phyloP scores from a whole-genome alignment of 2,888 invertebrate genomes.

The Athalia rosae region DNA sequence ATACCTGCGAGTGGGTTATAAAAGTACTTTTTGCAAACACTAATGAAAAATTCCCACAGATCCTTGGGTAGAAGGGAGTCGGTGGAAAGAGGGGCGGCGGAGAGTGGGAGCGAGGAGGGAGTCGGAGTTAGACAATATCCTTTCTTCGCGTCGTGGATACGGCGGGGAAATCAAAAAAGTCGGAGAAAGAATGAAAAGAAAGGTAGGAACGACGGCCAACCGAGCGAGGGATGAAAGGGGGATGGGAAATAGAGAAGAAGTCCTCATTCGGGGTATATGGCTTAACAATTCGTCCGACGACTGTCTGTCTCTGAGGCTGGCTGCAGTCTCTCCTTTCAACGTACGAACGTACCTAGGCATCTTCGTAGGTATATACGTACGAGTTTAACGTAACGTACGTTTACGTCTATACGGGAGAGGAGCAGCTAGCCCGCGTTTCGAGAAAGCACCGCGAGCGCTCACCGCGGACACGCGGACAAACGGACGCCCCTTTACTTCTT shows the following conservation, averaged over 20 bases:
- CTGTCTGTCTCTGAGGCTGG: constrained; percentile 28
- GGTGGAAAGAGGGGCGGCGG: background rate
- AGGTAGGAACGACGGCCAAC: constrained; percentile 20
- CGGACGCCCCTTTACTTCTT: constrained; percentile 4
- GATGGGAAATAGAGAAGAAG: constrained; percentile 51
- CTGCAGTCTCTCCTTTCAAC: constrained; percentile 26
- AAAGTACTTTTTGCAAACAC: constrained; percentile 50
- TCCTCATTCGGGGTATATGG: constrained; percentile 62
- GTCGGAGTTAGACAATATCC: constrained; percentile 61
- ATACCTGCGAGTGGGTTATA: background rate
- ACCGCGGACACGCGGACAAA: constrained; percentile 33
- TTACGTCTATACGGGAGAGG: background rate
- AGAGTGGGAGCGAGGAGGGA: constrained; percentile 2
- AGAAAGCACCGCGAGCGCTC: constrained; percentile 14
- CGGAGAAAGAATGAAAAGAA: constrained; percentile 50
- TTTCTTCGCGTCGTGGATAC: constrained; percentile 62
- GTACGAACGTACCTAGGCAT: background rate
- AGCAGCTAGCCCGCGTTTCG: constrained; percentile 2
- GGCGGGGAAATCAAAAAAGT: constrained; percentile 65
- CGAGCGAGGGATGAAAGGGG: constrained; percentile 57
- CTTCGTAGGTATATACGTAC: too few species aligned
- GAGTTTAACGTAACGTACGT: too few species aligned
- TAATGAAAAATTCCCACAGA: constrained; percentile 63
- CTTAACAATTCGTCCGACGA: constrained; percentile 65
- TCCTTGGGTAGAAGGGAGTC: background rate